phyloP scores from a whole-genome alignment of 2,113 vertebrate genomes.

The Guaruba guarouba region DNA sequence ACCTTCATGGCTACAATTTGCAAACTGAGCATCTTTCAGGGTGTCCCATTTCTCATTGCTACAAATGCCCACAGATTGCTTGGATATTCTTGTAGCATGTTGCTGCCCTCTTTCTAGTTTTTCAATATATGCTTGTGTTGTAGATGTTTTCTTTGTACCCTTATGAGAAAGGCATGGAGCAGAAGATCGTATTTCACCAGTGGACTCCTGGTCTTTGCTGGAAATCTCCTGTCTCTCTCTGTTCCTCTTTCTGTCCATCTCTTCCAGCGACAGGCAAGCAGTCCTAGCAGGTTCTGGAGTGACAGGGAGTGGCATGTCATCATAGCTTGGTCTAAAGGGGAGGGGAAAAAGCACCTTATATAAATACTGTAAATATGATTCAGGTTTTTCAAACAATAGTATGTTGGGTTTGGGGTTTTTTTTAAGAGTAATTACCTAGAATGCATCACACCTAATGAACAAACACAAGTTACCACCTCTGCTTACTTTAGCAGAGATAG shows the following conservation, averaged over 20 bases:
- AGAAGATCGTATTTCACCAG: background rate
- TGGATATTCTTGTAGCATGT: background rate
- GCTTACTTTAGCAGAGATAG: background rate
- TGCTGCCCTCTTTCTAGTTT: constrained; percentile 48
- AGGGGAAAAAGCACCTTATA: background rate
- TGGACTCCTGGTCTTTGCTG: constrained; percentile 53
- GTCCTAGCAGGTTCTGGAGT: constrained; percentile 66
- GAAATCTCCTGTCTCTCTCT: constrained; percentile 58
- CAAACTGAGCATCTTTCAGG: constrained; percentile 15
- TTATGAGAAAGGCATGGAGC: background rate
- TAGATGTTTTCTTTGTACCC: background rate
- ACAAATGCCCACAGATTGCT: background rate
- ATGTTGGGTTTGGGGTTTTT: fast-evolving
- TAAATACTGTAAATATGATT: constrained; percentile 2
- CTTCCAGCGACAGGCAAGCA: constrained; percentile 52
- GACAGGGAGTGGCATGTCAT: constrained; percentile 75
- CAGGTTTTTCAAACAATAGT: background rate
- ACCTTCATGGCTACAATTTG: constrained; percentile 44
- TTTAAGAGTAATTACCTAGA: background rate
- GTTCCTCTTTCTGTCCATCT: constrained; percentile 40
- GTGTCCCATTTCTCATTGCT: constrained; percentile 8
- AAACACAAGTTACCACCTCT: background rate
- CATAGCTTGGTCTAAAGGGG: constrained; percentile 79
- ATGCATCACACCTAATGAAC: background rate
- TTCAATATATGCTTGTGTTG: constrained; percentile 36